Conservation (phyloP, 2,888 invertebrate genomes). For the Campaea margaritaria region DNA sequence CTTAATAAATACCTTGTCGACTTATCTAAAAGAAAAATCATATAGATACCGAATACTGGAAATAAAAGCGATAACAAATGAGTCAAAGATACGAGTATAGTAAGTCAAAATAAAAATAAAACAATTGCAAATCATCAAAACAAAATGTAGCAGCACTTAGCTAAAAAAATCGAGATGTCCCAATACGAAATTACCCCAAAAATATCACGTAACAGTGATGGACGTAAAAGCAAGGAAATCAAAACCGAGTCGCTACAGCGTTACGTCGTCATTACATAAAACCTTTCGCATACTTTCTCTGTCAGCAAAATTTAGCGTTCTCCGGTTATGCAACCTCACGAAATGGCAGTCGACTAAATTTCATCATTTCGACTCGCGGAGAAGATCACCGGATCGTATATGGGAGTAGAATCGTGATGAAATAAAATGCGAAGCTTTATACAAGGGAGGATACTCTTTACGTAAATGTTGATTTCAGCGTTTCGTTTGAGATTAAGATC, state of each 20-base stretch:
- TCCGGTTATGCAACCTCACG: slow-evolving; percentile 72
- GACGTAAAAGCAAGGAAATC: slow-evolving; percentile 83
- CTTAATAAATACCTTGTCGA: too few species aligned
- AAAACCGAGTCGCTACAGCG: slow-evolving; percentile 78
- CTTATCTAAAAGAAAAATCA: neutral
- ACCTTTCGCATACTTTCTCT: slow-evolving; percentile 85
- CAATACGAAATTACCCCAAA: slow-evolving; percentile 66
- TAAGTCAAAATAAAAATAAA: slow-evolving; percentile 3
- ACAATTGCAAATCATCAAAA: slow-evolving; percentile 17
- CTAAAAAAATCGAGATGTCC: slow-evolving; percentile 51
- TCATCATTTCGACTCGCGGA: slow-evolving; percentile 77
- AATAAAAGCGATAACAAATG: slow-evolving; percentile 13
- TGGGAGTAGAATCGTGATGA: slow-evolving; percentile 66
- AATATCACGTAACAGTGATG: slow-evolving; percentile 77
- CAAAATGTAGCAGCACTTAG: slow-evolving; percentile 41
- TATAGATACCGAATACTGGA: neutral
- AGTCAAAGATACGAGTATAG: slow-evolving; percentile 2
- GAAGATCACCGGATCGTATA: slow-evolving; percentile 75
- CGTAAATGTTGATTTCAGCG: slow-evolving; percentile 11
- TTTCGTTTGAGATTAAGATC: neutral
- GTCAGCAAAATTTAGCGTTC: slow-evolving; percentile 84
- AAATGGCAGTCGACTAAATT: slow-evolving; percentile 83
- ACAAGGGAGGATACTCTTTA: slow-evolving; percentile 55
- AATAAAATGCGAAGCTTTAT: slow-evolving; percentile 54
- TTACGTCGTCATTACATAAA: slow-evolving; percentile 82